phyloP scores from a whole-genome alignment of 2,113 vertebrate species.

The Xenopus tropicalis region DNA sequence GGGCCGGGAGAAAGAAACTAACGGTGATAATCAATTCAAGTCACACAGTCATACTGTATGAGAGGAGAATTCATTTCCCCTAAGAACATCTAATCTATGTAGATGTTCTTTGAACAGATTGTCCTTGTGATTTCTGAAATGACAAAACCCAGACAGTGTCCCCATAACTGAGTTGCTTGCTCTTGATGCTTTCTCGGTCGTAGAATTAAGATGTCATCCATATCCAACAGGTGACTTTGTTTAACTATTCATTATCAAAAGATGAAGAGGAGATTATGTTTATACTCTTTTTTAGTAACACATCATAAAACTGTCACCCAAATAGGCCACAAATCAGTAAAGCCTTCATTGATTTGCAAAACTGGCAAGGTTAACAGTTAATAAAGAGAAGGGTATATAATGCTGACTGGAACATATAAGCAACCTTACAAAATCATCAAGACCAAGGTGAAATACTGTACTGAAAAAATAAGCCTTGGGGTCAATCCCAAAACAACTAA shows the following conservation, averaged over 20 bases:
- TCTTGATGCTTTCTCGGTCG: neutral
- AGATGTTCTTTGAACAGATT: constrained; percentile 37
- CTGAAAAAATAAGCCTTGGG: too few relatives aligned
- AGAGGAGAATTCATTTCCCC: constrained; percentile 39
- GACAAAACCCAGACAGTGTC: constrained; percentile 34
- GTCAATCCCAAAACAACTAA: too few relatives aligned
- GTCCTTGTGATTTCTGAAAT: constrained; percentile 41
- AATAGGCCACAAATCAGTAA: neutral
- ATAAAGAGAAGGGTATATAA: too few relatives aligned
- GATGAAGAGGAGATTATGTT: constrained; percentile 10
- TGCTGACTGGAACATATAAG: too few relatives aligned
- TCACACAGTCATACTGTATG: constrained; percentile 21
- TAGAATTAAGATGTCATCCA: constrained; percentile 1
- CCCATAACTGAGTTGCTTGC: neutral
- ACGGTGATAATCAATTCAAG: constrained; percentile 22
- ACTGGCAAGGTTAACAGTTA: neutral
- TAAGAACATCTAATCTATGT: constrained; percentile 33
- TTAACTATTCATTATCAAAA: constrained; percentile 15
- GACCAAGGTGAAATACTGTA: too few relatives aligned
- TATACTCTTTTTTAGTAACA: constrained; percentile 15
- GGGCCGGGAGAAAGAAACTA: neutral
- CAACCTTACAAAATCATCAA: too few relatives aligned
- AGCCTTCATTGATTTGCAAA: neutral
- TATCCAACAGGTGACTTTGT: constrained; percentile 21
- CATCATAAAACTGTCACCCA: constrained; percentile 11